phyloP scores from a whole-genome alignment of 53 echinoderm and acorn worm genomes.

The Zoroaster sp. region DNA sequence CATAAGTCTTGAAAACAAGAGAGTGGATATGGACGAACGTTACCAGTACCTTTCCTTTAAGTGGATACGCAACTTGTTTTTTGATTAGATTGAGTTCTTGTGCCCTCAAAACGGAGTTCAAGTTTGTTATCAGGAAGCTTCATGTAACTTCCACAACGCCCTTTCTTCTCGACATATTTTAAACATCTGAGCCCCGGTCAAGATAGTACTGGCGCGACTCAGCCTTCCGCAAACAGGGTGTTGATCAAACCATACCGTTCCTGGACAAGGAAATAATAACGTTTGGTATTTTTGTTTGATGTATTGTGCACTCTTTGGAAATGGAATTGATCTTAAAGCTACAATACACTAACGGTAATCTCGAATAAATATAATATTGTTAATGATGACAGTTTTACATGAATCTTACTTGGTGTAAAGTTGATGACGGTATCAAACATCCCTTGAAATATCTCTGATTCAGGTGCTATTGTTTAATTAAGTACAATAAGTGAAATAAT shows the following conservation, averaged over 20 bases:
- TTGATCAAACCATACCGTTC: neutral
- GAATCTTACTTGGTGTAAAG: too few relatives aligned
- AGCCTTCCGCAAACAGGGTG: conserved; percentile 36
- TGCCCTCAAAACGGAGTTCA: conserved; percentile 2
- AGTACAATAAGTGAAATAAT: too few relatives aligned
- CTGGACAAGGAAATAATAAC: neutral
- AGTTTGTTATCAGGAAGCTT: conserved; percentile 15
- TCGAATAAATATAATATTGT: too few relatives aligned
- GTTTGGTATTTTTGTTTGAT: neutral
- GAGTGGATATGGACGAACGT: too few relatives aligned
- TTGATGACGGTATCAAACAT: too few relatives aligned
- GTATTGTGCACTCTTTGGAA: neutral
- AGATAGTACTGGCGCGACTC: conserved; percentile 5
- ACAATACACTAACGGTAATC: too few relatives aligned
- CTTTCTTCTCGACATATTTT: neutral
- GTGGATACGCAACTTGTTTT: neutral
- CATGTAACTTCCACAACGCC: neutral
- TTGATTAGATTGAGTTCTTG: neutral
- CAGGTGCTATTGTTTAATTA: too few relatives aligned
- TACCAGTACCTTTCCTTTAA: too few relatives aligned
- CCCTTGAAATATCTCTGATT: too few relatives aligned
- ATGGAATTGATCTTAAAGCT: too few relatives aligned
- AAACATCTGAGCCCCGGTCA: neutral
- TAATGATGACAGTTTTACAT: too few relatives aligned
- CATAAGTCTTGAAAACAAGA: too few relatives aligned